phyloP scores from a whole-genome alignment of 2,888 invertebrate species.

The Harpagoxenus sublaevis region DNA sequence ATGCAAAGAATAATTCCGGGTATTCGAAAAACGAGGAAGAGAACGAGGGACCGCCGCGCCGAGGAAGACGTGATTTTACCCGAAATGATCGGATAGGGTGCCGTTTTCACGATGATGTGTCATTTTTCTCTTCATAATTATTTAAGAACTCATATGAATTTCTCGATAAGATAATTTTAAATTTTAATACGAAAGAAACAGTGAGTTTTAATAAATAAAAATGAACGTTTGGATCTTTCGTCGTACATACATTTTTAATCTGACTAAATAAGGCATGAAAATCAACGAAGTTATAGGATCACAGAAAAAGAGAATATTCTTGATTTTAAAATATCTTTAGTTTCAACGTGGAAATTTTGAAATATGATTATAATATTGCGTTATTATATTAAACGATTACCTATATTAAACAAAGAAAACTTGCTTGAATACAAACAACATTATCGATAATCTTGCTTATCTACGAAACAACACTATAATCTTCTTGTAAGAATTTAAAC shows the following conservation, averaged over 20 bases:
- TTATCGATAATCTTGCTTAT: too few relatives aligned
- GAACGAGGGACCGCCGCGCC: not conserved
- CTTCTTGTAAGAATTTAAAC: too few relatives aligned
- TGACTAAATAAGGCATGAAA: too few relatives aligned
- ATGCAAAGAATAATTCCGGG: conserved; percentile 22
- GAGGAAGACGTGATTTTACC: not conserved
- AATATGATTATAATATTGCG: too few relatives aligned
- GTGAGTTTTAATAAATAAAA: not conserved
- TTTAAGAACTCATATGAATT: not conserved
- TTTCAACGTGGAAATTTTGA: too few relatives aligned
- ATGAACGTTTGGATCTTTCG: not conserved
- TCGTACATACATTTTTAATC: not conserved
- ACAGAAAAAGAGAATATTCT: too few relatives aligned
- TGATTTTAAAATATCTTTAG: too few relatives aligned
- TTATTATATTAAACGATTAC: too few relatives aligned
- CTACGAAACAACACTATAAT: too few relatives aligned
- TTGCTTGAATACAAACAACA: too few relatives aligned
- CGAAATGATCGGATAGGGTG: not conserved
- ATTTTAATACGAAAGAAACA: not conserved
- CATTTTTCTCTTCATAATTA: not conserved
- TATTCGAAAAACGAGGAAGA: conserved; percentile 21
- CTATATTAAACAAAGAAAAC: too few relatives aligned
- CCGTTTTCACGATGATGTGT: not conserved
- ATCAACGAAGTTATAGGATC: too few relatives aligned
- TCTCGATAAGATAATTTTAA: not conserved